phyloP scores from a whole-genome alignment of 2,113 vertebrate species.

The Propithecus coquereli region DNA sequence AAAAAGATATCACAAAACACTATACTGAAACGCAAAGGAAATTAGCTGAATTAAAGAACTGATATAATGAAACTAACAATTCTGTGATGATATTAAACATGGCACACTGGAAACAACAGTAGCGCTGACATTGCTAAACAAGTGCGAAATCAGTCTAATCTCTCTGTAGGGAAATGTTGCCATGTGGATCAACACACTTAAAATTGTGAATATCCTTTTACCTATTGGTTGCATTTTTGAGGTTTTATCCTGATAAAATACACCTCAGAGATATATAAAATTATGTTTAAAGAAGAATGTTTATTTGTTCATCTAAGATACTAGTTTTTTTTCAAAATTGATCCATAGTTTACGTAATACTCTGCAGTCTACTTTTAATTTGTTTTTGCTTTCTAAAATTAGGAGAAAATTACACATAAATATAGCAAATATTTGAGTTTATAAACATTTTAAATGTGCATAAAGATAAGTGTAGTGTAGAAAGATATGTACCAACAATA shows the following conservation, averaged over 20 bases:
- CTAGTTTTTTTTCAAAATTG: neutral
- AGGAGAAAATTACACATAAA: neutral
- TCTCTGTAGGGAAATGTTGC: neutral
- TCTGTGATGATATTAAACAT: neutral
- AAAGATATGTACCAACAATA: neutral
- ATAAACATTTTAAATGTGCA: neutral
- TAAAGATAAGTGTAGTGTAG: neutral
- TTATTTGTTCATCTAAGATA: neutral
- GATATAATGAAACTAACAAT: neutral
- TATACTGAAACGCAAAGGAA: neutral
- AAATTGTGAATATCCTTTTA: neutral
- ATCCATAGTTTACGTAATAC: neutral
- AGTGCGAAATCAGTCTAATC: neutral
- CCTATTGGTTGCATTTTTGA: neutral
- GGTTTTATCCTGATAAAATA: neutral
- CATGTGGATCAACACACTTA: neutral
- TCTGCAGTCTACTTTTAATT: neutral
- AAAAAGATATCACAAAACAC: constrained; percentile 36
- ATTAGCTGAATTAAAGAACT: constrained; percentile 8
- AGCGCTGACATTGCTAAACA: neutral
- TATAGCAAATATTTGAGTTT: neutral
- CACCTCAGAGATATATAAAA: neutral
- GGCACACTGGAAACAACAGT: neutral
- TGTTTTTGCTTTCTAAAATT: neutral
- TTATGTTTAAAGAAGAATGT: neutral